Conservation (phyloP, 2,797 vertebrate genomes). For the Orestias chungarensis region DNA sequence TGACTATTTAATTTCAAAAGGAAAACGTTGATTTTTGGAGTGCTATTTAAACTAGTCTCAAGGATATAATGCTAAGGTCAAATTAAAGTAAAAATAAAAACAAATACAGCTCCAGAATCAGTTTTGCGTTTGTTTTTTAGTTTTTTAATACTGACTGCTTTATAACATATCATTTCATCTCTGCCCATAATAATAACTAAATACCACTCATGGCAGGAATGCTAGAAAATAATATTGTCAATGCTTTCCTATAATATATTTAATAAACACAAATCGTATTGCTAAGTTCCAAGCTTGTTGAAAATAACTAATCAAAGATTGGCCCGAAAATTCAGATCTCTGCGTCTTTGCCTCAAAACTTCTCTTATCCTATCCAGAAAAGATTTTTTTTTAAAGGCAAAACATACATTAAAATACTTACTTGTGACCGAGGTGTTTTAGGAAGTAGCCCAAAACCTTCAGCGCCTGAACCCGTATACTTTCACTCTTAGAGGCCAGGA, state of each 20-base stretch:
- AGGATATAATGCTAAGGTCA: background rate
- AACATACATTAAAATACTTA: conserved; percentile 82
- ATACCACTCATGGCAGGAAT: background rate
- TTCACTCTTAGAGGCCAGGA: conserved; percentile 97
- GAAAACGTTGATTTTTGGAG: background rate
- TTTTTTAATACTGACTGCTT: background rate
- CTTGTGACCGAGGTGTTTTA: conserved; percentile 99
- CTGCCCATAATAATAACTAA: background rate
- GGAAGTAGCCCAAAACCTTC: conserved; percentile 98
- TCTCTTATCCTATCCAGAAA: background rate
- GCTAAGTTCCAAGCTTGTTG: background rate
- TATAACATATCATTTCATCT: background rate
- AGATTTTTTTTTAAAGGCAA: too few relatives aligned
- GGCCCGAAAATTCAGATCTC: background rate
- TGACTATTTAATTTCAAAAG: background rate
- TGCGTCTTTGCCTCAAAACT: background rate
- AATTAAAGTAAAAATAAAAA: background rate
- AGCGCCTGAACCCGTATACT: conserved; percentile 98
- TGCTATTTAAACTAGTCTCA: background rate
- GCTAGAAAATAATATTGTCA: background rate
- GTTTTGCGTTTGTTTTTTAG: background rate
- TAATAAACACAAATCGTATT: background rate
- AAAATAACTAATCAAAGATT: background rate
- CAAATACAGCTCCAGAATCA: background rate
- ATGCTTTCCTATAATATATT: background rate